Base-by-base conservation (phyloP, 1,140 invertebrate genomes). In the Nomia melanderi region DNA sequence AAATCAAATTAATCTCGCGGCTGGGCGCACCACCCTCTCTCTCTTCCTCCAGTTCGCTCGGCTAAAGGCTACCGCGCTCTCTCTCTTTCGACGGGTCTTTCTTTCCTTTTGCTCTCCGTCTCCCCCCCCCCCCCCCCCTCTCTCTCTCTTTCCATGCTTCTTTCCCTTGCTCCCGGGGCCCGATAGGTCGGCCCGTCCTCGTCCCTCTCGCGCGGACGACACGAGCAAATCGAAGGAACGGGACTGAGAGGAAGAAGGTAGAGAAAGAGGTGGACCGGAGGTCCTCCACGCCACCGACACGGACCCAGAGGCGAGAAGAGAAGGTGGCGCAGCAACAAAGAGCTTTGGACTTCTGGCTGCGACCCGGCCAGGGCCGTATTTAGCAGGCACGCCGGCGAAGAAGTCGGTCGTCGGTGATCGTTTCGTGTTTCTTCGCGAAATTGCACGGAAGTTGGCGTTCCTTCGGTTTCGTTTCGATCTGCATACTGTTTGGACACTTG, bases 241-340 rank as follows among this genome's bases (percentile, higher is more conserved):
- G 85, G 85, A 85, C 83, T 73, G 74, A 73, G 64, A 47, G 65
- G 73, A 78, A 72, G 73, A 78, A 72, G 79, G 75, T 71, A 71
- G 77, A 78, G 74, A 81, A 85, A 72, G 75, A 80, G 80, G 74
- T 74, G 84, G 70, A 73, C 77, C 81, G 77, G 81, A 85, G 86
- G 83, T 86, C 83, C 83, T 83, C 80, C 79, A 79, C 77, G 74
- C 84, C 81, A 82, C 80, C 86, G 81, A 87, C 84, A 82, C 78
- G 81, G 81, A 85, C 84, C 79, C 81, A 82, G 86, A 89, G 89
- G 89, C 87, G 89, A 89, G 89, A 90, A 90, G 88, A 89, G 88
- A 88, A 90, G 89, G 89, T 90, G 89, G 87, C 86, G 87, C 87
- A 88, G 87, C 89, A 90, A 89, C 88, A 89, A 89, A 90, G 89